Evolutionary conservation across 2,113 vertebrate species (phyloP).

Genomic region (Gracilinanus agilis): DNA sequence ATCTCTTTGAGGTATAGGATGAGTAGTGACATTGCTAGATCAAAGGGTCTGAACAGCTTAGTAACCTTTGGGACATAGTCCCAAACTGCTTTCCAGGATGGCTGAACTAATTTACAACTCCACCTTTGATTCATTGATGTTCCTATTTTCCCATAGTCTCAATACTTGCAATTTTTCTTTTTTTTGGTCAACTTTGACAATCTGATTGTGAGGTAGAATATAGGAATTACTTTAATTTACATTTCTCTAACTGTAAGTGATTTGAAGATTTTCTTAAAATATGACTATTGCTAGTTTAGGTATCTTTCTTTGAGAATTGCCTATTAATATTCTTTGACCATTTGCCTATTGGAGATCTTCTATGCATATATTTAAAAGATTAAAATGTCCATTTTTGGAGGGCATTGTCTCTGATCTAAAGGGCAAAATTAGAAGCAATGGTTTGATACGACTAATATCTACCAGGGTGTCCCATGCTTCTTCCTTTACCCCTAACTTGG

Average conservation of each 20-base stretch:
- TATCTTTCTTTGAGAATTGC: background rate
- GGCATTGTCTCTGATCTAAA: background rate
- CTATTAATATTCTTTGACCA: background rate
- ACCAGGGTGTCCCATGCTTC: background rate
- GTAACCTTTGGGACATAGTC: background rate
- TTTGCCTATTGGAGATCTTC: background rate
- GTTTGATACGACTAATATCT: background rate
- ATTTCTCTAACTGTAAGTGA: background rate
- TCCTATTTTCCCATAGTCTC: background rate
- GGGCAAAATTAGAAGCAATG: background rate
- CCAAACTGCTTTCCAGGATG: background rate
- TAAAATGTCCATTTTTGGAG: background rate
- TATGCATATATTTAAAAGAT: background rate
- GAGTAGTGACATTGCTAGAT: background rate
- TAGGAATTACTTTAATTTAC: background rate
- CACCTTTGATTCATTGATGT: background rate
- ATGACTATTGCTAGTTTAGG: background rate
- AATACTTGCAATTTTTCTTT: background rate
- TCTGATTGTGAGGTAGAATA: background rate
- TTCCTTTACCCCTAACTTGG: background rate
- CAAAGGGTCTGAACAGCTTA: background rate
- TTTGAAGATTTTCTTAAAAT: background rate
- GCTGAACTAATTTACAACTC: background rate
- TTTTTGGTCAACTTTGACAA: background rate
- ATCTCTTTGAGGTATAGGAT: background rate